These are phyloP conservation scores for Eulimnadia texana DNA, from an alignment of 1,140 invertebrate species.

Conservation along the genomic window DNA sequence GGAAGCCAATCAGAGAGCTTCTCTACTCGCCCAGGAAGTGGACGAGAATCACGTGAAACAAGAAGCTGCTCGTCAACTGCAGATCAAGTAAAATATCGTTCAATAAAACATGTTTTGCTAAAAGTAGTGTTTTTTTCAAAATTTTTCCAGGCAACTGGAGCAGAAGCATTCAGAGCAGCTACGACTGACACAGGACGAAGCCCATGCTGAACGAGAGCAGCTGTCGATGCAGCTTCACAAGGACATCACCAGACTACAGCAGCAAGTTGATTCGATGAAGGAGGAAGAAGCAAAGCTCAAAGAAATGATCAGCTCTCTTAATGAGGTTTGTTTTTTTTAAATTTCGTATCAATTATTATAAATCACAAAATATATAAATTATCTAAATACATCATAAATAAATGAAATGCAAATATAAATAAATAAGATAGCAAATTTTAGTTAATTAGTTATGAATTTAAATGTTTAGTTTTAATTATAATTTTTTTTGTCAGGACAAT, in stretches of 20 bases:
- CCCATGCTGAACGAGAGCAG: conserved; percentile 51
- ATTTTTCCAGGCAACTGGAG: conserved; percentile 47
- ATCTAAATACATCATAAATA: no score
- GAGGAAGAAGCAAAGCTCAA: conserved; percentile 40
- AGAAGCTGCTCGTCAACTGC: conserved; percentile 51
- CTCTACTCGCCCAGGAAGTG: conserved; percentile 66
- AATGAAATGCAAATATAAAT: no score
- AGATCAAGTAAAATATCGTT: conserved; percentile 30
- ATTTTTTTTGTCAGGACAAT: conserved; percentile 33
- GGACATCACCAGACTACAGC: conserved; percentile 16
- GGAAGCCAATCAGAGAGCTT: conserved; percentile 64
- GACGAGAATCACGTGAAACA: conserved; percentile 71
- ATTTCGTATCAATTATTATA: no score
- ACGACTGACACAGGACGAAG: conserved; percentile 47
- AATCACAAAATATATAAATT: no score
- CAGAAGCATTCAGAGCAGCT: conserved; percentile 56
- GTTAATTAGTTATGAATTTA: no score
- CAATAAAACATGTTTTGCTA: conserved; percentile 5
- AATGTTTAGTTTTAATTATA: not conserved
- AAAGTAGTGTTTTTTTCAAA: no score
- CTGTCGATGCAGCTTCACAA: conserved; percentile 30
- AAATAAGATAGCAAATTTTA: no score
- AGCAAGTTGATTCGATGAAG: conserved; percentile 21
- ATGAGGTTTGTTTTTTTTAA: conserved; percentile 24
- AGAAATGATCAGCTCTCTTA: conserved; percentile 33